A percentile compares a stretch with the other conserved stretches of the same genome.
Conservation (phyloP, 1,140 invertebrate species). For the Stratiolaelaps scimitus region DNA sequence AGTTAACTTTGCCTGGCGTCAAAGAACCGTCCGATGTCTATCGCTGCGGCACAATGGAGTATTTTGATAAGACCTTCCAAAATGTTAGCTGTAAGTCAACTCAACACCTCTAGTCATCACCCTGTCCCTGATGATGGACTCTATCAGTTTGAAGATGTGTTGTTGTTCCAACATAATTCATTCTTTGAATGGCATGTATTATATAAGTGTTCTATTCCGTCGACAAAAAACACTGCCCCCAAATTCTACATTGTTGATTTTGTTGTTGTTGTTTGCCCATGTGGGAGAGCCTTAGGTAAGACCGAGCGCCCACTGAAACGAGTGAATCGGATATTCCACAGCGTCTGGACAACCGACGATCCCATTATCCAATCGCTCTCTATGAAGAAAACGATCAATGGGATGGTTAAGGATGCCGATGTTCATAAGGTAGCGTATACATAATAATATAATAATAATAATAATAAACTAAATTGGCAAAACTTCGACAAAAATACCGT, state of each 20-base stretch:
- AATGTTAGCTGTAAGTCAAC: conserved; percentile 63
- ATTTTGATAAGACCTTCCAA: conserved; percentile 93
- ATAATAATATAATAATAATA: no score
- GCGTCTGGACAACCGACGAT: conserved; percentile 95
- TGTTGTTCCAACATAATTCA: no score
- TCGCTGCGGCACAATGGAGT: conserved; percentile 85
- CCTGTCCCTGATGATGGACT: no score
- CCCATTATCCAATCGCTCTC: conserved; percentile 66
- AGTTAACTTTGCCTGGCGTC: conserved; percentile 73
- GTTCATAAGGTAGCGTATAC: not conserved
- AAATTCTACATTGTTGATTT: no score
- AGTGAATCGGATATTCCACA: conserved; percentile 93
- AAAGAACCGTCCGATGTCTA: conserved; percentile 62
- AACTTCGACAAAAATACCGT: no score
- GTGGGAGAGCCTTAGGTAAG: conserved; percentile 48
- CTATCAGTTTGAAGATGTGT: no score
- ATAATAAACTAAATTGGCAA: no score
- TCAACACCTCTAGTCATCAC: no score
- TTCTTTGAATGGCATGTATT: no score
- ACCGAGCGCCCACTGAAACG: conserved; percentile 80
- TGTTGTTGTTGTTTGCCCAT: no score
- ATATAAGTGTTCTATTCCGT: no score
- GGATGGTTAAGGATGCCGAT: conserved; percentile 11
- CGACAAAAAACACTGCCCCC: no score
- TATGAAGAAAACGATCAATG: conserved; percentile 10